Evolutionary conservation across 2,888 invertebrate species (phyloP).

Genomic region (Sceliomorpha sp.): DNA sequence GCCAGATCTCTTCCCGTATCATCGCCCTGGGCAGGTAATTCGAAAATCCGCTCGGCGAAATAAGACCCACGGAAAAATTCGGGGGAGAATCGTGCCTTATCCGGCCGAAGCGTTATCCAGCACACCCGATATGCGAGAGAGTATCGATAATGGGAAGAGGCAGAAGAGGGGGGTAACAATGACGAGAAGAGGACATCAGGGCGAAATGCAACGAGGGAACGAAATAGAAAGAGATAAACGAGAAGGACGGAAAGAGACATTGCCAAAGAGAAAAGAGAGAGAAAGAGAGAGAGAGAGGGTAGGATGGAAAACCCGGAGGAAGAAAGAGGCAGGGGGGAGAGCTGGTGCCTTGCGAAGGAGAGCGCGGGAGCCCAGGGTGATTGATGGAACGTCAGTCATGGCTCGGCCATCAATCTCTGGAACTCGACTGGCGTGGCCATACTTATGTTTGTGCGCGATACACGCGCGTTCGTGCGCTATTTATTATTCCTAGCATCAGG

Average conservation of each 20-base stretch:
- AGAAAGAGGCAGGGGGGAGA: conserved; percentile 53
- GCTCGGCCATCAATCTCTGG: conserved; percentile 78
- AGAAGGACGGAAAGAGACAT: conserved; percentile 22
- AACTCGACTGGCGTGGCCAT: conserved; percentile 42
- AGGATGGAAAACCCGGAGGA: conserved; percentile 34
- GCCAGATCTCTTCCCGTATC: too few species aligned
- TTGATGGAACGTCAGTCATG: conserved; percentile 80
- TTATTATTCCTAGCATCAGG: conserved; percentile 59
- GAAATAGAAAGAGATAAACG: conserved; percentile 12
- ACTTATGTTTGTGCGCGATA: conserved; percentile 52
- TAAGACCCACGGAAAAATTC: too few species aligned
- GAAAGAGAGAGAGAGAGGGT: conserved; percentile 41
- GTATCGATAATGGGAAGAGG: conserved; percentile 11
- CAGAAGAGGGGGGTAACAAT: conserved; percentile 7
- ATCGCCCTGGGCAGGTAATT: too few species aligned
- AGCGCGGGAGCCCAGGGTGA: conserved; percentile 73
- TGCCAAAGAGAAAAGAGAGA: conserved; percentile 12
- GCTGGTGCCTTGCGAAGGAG: conserved; percentile 65
- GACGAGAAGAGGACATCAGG: conserved; percentile 14
- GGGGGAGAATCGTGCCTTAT: too few species aligned
- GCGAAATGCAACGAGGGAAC: conserved; percentile 1
- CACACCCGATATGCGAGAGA: background rate
- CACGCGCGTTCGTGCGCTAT: conserved; percentile 42
- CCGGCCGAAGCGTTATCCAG: conserved; percentile 9
- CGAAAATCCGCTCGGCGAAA: too few species aligned